Percentiles rank a stretch among this genome's conserved stretches.
phyloP scores from a whole-genome alignment of 2,113 vertebrate species.

The Rhabdomys dilectus region DNA sequence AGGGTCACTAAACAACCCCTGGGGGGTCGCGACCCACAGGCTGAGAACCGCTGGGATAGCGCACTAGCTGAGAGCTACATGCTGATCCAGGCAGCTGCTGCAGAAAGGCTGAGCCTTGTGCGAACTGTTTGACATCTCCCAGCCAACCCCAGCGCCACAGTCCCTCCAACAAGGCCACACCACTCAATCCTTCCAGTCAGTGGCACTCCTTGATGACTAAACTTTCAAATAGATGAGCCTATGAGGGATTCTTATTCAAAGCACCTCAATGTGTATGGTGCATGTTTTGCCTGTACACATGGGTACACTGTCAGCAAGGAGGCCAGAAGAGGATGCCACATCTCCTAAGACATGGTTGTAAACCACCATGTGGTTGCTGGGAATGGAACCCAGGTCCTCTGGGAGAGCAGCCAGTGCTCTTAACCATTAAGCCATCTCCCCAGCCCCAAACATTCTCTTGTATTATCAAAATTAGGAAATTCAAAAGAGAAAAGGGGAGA shows the following conservation, averaged over 20 bases:
- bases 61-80: background rate
- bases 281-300: background rate
- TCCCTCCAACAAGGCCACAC: background rate
- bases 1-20: background rate
- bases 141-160: background rate
- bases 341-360: background rate
- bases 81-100: no score
- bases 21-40: background rate
- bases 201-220: background rate
- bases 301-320: background rate
- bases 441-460: background rate
- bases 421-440: background rate
- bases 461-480: background rate
- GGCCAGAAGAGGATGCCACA: background rate
- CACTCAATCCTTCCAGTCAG: background rate
- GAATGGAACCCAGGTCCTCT: background rate
- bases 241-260: background rate
- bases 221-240: background rate
- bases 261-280: background rate
- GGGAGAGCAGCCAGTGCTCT: background rate
- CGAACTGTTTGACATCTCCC: background rate
- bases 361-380: background rate
- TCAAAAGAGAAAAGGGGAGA: background rate
- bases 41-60: background rate
- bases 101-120: background rate